Conservation (phyloP, 2,113 vertebrate genomes). For the Mandrillus leucophaeus region DNA sequence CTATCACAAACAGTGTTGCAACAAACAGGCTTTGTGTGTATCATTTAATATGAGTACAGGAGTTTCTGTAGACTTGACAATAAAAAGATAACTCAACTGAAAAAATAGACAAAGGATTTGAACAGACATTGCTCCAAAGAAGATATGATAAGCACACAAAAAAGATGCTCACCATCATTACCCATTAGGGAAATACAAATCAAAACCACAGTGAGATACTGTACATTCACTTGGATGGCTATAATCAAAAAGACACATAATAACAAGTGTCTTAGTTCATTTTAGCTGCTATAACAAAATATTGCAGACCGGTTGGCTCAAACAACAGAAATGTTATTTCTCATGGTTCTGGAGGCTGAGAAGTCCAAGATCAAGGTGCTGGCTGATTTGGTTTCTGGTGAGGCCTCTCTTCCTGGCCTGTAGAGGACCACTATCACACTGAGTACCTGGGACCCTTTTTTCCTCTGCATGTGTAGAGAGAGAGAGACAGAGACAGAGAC, state of each 20-base stretch:
- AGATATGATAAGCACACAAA: neutral
- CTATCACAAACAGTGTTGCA: neutral
- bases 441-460: neutral
- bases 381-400: neutral
- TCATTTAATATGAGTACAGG: neutral
- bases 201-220: neutral
- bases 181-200: neutral
- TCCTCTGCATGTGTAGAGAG: neutral
- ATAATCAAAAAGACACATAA: neutral
- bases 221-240: neutral
- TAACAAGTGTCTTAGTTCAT: neutral
- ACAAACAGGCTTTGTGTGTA: neutral
- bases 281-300: neutral
- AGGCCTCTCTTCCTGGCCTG: neutral
- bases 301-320: neutral
- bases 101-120: neutral
- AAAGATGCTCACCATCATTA: neutral
- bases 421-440: neutral
- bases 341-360: neutral
- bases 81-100: neutral
- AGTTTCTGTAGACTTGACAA: neutral
- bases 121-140: slow-evolving; percentile 36
- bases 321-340: neutral
- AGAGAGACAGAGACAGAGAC: neutral
- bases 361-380: neutral